These are phyloP conservation scores for Sarcoramphus papa DNA, from an alignment of 2,797 vertebrate species.

Conservation along the genomic window DNA sequence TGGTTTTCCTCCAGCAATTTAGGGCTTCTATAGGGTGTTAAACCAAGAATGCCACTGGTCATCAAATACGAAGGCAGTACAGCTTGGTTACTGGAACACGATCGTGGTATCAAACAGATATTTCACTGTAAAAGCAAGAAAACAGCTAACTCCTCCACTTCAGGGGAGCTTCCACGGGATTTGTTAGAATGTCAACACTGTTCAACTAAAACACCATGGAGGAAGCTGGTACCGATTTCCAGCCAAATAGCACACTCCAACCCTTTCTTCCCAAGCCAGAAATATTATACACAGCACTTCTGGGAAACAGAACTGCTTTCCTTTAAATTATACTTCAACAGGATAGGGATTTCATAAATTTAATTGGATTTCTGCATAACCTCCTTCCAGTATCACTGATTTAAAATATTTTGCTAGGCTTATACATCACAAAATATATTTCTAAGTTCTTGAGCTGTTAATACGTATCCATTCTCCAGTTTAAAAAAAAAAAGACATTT, in stretches of 20 bases:
- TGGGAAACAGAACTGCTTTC: slow-evolving; percentile 81
- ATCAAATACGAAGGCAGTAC: slow-evolving; percentile 58
- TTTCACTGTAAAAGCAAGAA: slow-evolving; percentile 72
- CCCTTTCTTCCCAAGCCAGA: slow-evolving; percentile 79
- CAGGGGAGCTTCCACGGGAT: slow-evolving; percentile 76
- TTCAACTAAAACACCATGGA: slow-evolving; percentile 77
- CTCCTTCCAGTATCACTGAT: slow-evolving; percentile 72
- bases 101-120: slow-evolving; percentile 63
- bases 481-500: slow-evolving; percentile 4
- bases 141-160: slow-evolving; percentile 72
- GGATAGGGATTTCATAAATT: slow-evolving; percentile 74
- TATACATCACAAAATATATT: slow-evolving; percentile 44
- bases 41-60: slow-evolving; percentile 74
- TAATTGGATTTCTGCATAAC: slow-evolving; percentile 78
- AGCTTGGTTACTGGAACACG: slow-evolving; percentile 57
- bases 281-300: slow-evolving; percentile 79
- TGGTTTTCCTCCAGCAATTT: slow-evolving; percentile 69
- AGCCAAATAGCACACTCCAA: slow-evolving; percentile 71
- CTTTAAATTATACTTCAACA: slow-evolving; percentile 80
- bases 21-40: slow-evolving; percentile 67
- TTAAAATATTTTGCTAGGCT: slow-evolving; percentile 76
- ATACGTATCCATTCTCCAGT: slow-evolving; percentile 54
- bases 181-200: slow-evolving; percentile 82
- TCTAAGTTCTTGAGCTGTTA: slow-evolving; percentile 68
- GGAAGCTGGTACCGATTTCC: slow-evolving; percentile 78